Base-by-base conservation (phyloP, 2,113 vertebrate genomes). In the Leiothrix lutea region DNA sequence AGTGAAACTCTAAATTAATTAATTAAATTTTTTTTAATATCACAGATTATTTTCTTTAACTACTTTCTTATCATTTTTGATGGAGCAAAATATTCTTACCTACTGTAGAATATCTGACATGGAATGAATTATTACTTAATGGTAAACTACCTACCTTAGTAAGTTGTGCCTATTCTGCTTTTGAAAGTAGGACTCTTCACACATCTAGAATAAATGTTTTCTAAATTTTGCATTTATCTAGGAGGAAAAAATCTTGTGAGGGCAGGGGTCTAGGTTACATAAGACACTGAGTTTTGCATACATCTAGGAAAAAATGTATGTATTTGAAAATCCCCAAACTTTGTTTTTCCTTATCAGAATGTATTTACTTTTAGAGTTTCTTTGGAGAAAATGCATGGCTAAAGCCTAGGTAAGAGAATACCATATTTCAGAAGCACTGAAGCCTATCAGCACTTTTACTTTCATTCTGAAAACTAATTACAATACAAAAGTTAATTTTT, bases 391-490 rank as follows among this genome's bases (percentile, higher is more conserved):
- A 92, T 48, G 1, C 47, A 50, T 84, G 9, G 28, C 14, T 67
- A 91, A 89, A 75, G 17, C 18, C 42, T 31, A 79, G 47, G 61
- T 80, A 79, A 86, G 15, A 13, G 70, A 79, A 94, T 44, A 48
- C 3, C 5, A 0, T 44, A 38, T 85, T 94, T 91, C 31, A 88
- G 91, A 67, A 88, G 6, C 61, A 83, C 35, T 13, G 36, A 82
- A 80, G 16, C 44, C 4, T 67, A 74, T 82, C 29, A 95, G n/a
- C 8, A 26, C 15, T 60, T 95, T 75, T 61, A 83, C 88, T 87
- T 80, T 87, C 19, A 86, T 95, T 97, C 73, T 70, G 70, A 86
- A 90, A 86, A 61, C 61, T 72, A 66, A 94, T 94, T 96, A 38
- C 35, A 40, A 60, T 64, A 58, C 3, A 7, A 84, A 83, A 61